A percentile compares a stretch with the other conserved stretches of the same genome.
phyloP scores from a whole-genome alignment of 2,888 invertebrate genomes.

The Habroteleia sp. region DNA sequence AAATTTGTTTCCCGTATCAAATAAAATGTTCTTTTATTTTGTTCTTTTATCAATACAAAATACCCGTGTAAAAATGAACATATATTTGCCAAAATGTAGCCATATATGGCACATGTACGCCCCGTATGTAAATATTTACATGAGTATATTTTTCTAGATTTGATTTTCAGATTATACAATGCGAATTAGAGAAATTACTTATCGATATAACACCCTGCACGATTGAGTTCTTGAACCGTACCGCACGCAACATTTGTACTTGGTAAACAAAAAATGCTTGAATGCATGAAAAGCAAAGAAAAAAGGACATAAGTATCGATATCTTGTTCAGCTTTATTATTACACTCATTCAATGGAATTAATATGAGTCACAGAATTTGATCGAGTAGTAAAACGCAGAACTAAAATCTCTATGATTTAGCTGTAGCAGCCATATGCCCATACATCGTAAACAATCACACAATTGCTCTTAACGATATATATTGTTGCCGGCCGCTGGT shows the following conservation, averaged over 20 bases:
- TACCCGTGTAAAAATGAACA: no score
- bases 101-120: no score
- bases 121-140: no score
- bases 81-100: no score
- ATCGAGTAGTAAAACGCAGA: constrained; percentile 26
- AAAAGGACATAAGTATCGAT: constrained; percentile 24
- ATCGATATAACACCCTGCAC: no score
- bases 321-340: constrained; percentile 11
- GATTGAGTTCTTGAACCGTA: no score
- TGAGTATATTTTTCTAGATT: no score
- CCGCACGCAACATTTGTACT: background rate
- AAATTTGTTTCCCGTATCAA: no score
- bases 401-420: constrained; percentile 21
- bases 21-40: no score
- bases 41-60: no score
- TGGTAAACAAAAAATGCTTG: background rate
- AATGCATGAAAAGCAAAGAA: constrained; percentile 2
- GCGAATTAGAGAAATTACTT: no score
- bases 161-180: no score
- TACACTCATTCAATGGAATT: background rate
- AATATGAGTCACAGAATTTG: constrained; percentile 11
- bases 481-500: constrained; percentile 64
- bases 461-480: constrained; percentile 72
- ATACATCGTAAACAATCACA: constrained; percentile 70
- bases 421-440: constrained; percentile 64